phyloP scores from a whole-genome alignment of 92 coral and sea anemone species.

The Porites evermanni region DNA sequence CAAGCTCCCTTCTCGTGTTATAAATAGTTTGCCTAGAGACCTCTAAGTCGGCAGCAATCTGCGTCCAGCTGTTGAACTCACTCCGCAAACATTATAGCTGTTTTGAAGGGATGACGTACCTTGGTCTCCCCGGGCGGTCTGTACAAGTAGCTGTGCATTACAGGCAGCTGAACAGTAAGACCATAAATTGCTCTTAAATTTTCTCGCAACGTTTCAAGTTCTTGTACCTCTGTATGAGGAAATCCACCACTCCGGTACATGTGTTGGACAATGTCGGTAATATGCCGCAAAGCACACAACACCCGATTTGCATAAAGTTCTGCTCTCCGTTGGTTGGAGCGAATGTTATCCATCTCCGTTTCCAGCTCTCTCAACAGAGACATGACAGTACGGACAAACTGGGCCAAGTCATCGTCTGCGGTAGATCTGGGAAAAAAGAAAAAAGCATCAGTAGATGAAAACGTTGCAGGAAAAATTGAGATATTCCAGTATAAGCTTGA shows the following conservation, averaged over 20 bases:
- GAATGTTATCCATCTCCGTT: slow-evolving; percentile 8
- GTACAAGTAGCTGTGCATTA: slow-evolving; percentile 34
- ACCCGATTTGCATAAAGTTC: slow-evolving; percentile 60
- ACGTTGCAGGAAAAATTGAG: too few species aligned
- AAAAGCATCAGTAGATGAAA: too few species aligned
- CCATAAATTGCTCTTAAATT: slow-evolving; percentile 31
- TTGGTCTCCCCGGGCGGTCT: slow-evolving; percentile 58
- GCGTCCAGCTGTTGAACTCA: slow-evolving; percentile 50
- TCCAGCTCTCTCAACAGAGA: slow-evolving; percentile 40
- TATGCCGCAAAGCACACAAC: slow-evolving; percentile 32
- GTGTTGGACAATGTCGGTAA: slow-evolving; percentile 19
- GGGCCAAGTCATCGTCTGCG: slow-evolving; percentile 15
- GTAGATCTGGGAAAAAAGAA: background rate
- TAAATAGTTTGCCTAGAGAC: slow-evolving; percentile 59
- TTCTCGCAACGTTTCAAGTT: slow-evolving; percentile 26
- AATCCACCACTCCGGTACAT: background rate
- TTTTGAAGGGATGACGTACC: slow-evolving; percentile 21
- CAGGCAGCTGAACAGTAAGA: slow-evolving; percentile 11
- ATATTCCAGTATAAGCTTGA: too few species aligned
- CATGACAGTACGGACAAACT: slow-evolving; percentile 7
- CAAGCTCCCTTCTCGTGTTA: slow-evolving; percentile 55
- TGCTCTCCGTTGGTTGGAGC: slow-evolving; percentile 20
- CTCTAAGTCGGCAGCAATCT: slow-evolving; percentile 42
- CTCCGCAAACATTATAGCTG: slow-evolving; percentile 50
- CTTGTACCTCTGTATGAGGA: slow-evolving; percentile 1